These are phyloP conservation scores for Poecilia picta DNA, from an alignment of 2,797 vertebrate species.

Conservation along the genomic window DNA sequence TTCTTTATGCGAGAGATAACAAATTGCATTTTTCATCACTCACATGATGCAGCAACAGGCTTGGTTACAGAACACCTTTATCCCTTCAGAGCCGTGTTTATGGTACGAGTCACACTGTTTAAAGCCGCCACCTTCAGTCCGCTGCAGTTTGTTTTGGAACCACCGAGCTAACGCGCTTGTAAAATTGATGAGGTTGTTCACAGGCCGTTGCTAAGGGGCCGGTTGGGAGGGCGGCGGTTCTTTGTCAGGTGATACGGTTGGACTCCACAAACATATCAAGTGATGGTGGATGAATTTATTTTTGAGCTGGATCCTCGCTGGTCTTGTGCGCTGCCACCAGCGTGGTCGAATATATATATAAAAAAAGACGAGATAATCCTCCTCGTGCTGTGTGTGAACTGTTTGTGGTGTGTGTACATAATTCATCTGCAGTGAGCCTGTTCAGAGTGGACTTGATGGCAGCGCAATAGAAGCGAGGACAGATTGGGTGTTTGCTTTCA, in stretches of 20 bases:
- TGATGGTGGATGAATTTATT: constrained; percentile 27
- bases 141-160: constrained; percentile 68
- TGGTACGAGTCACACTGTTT: constrained; percentile 25
- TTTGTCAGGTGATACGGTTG: constrained; percentile 67
- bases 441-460: constrained; percentile 23
- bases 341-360: constrained; percentile 3
- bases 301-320: constrained; percentile 19
- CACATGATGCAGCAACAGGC: constrained; percentile 4
- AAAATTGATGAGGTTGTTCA: constrained; percentile 77
- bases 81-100: constrained; percentile 28
- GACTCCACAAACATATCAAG: constrained; percentile 58
- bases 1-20: neutral
- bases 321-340: constrained; percentile 10
- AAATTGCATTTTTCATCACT: constrained; percentile 14
- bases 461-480: constrained; percentile 7
- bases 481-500: constrained; percentile 13
- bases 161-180: constrained; percentile 50
- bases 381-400: constrained; percentile 25
- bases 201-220: constrained; percentile 64
- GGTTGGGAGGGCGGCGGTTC: constrained; percentile 51
- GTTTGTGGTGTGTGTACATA: constrained; percentile 40
- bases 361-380: constrained; percentile 27
- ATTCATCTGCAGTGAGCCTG: constrained; percentile 40
- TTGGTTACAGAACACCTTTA: constrained; percentile 4
- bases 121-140: constrained; percentile 19